These are phyloP conservation scores for Falcaria lacertinaria DNA, from an alignment of 2,888 invertebrate species.

Conservation along the genomic window DNA sequence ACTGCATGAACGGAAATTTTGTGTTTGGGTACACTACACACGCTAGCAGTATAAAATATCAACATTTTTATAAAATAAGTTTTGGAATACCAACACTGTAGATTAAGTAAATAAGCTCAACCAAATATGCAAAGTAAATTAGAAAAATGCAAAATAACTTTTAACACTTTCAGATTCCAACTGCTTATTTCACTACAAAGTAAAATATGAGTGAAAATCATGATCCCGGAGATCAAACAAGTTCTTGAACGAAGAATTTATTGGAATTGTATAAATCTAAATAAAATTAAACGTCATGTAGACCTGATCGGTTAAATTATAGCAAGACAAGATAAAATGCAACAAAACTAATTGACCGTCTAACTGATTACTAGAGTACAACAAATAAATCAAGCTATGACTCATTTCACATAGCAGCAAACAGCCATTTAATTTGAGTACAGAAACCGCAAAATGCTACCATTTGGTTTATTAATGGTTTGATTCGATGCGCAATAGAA, in stretches of 20 bases:
- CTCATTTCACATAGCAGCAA: constrained; percentile 38
- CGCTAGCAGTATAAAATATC: no score
- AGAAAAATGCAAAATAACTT: not conserved
- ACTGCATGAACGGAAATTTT: not conserved
- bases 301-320: not conserved
- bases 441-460: constrained; percentile 61
- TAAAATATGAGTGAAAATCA: not conserved
- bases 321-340: not conserved
- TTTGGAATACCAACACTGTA: no score
- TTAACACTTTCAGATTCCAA: not conserved
- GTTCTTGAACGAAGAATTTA: not conserved
- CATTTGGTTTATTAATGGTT: constrained; percentile 61
- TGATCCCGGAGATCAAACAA: not conserved
- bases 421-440: constrained; percentile 54
- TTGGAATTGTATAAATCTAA: not conserved
- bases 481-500: constrained; percentile 58
- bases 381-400: constrained; percentile 19
- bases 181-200: not conserved
- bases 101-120: no score
- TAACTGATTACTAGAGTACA: not conserved
- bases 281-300: not conserved
- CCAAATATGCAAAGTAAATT: no score
- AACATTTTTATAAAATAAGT: no score
- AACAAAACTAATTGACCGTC: constrained; percentile 1
- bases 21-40: not conserved